Conservation (phyloP, 2,888 invertebrate species). For the Saturnia pavonia region DNA sequence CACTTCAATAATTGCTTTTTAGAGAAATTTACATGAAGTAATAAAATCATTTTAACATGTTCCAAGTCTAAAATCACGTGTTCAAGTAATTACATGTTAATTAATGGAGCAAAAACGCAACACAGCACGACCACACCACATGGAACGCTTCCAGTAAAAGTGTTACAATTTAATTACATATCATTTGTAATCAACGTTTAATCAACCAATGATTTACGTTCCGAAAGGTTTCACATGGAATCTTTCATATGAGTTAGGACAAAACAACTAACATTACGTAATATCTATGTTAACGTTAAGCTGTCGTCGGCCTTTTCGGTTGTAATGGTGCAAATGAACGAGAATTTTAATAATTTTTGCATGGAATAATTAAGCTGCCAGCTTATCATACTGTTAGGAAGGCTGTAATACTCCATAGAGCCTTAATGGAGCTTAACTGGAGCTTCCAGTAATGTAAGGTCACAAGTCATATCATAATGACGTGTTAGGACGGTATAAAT, state of each 20-base stretch:
- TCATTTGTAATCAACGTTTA: constrained; percentile 43
- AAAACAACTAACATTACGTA: no score
- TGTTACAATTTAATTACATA: constrained; percentile 64
- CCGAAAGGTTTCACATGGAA: constrained; percentile 43
- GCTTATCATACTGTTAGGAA: neutral
- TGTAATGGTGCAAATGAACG: neutral
- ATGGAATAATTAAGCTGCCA: no score
- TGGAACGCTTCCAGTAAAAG: constrained; percentile 56
- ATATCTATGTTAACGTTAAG: neutral
- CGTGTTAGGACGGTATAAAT: no score
- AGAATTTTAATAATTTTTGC: neutral
- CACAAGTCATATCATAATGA: no score
- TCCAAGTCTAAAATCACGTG: constrained; percentile 4
- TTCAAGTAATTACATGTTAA: constrained; percentile 55
- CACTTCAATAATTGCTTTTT: neutral
- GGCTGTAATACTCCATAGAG: neutral
- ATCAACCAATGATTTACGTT: constrained; percentile 42
- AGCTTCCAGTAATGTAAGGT: no score
- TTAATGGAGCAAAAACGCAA: constrained; percentile 40
- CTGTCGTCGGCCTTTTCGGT: neutral
- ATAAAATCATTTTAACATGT: neutral
- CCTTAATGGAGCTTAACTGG: neutral
- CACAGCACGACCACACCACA: constrained; percentile 30
- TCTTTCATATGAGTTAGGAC: constrained; percentile 29
- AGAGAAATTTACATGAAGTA: neutral